A percentile compares a stretch with the other conserved stretches of the same genome.
phyloP scores from a whole-genome alignment of 2,888 invertebrate species.

The Machimus atricapillus region DNA sequence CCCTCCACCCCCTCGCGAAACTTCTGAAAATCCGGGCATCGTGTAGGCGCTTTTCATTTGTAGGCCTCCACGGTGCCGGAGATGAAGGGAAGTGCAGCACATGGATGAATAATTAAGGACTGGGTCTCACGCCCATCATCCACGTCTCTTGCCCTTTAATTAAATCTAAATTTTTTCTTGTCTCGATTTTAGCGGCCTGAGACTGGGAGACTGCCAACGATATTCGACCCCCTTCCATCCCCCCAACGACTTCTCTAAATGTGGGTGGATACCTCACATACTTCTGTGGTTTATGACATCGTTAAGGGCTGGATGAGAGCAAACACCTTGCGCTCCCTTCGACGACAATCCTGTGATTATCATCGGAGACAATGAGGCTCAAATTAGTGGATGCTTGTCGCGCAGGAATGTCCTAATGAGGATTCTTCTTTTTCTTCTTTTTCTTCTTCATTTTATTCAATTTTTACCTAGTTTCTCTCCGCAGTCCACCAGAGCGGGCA shows the following conservation, averaged over 20 bases:
- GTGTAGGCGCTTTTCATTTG: not conserved
- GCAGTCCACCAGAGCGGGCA: conserved; percentile 12
- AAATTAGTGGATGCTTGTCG: conserved; percentile 13
- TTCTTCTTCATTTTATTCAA: not conserved
- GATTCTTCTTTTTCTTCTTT: not conserved
- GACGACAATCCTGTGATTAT: not conserved
- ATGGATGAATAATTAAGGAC: conserved; percentile 21
- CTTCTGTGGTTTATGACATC: conserved; percentile 19
- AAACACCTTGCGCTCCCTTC: not conserved
- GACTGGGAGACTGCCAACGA: not conserved
- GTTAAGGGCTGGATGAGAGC: not conserved
- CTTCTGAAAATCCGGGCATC: not conserved
- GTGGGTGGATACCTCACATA: not conserved
- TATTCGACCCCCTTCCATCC: not conserved
- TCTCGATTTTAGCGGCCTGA: not conserved
- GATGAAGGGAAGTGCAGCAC: not conserved
- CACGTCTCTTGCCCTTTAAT: not conserved
- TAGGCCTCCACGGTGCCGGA: not conserved
- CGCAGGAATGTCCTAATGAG: not conserved
- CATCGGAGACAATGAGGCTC: not conserved
- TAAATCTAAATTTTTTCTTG: conserved; percentile 23
- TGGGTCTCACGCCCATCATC: not conserved
- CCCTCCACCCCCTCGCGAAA: not conserved
- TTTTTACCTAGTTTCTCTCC: conserved; percentile 37
- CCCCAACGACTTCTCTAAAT: not conserved